Evolutionary conservation across 2,797 vertebrate genomes (phyloP).

Genomic region (Acrocephalus scirpaceus): DNA sequence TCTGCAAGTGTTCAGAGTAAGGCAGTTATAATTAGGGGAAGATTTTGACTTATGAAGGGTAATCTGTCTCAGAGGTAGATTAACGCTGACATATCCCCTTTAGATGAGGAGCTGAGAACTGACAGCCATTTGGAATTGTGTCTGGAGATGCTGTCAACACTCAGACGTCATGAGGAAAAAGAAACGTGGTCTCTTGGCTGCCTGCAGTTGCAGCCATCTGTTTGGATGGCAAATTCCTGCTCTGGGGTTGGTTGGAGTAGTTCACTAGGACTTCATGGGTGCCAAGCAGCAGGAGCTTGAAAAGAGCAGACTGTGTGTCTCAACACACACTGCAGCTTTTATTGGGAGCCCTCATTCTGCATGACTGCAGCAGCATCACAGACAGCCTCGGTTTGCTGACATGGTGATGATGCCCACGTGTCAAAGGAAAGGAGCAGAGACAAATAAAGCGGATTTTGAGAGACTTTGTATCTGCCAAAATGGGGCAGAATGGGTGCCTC

Average conservation of each 20-base stretch:
- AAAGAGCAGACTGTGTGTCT: conserved; percentile 59
- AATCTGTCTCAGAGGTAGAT: conserved; percentile 51
- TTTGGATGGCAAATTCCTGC: conserved; percentile 65
- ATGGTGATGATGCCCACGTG: neutral
- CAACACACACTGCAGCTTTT: neutral
- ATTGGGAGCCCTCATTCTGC: neutral
- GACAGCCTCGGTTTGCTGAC: neutral
- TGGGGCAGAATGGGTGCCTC: neutral
- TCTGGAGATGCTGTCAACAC: conserved; percentile 70
- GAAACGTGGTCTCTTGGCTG: conserved; percentile 54
- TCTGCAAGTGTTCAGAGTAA: neutral
- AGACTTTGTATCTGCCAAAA: neutral
- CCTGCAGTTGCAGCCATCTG: conserved; percentile 72
- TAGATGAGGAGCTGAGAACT: conserved; percentile 35
- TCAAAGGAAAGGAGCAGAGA: neutral
- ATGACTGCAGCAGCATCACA: neutral
- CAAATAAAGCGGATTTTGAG: neutral
- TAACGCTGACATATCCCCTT: conserved; percentile 27
- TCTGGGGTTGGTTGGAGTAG: conserved; percentile 66
- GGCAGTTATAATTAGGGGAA: conserved; percentile 9
- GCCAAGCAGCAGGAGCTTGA: conserved; percentile 62
- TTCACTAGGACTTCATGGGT: conserved; percentile 49
- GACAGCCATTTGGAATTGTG: conserved; percentile 71
- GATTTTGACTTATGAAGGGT: neutral
- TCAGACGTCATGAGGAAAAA: conserved; percentile 13